These are phyloP conservation scores for Syrista parreyssii DNA, from an alignment of 2,888 invertebrate species.

Conservation along the genomic window DNA sequence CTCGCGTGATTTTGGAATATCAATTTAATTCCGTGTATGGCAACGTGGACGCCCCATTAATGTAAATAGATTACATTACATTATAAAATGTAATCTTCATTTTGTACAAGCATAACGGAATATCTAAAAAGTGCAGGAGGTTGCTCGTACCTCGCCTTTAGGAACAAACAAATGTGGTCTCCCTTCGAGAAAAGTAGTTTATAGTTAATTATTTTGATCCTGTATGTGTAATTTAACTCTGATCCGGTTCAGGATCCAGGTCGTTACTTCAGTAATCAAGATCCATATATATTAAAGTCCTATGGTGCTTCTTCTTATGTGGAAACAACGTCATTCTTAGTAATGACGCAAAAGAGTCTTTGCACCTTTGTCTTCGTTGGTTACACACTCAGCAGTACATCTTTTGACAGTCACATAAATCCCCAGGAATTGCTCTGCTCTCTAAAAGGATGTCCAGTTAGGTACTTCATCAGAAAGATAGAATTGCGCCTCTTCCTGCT, in stretches of 20 bases:
- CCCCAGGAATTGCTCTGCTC: not conserved
- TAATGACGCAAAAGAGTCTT: not conserved
- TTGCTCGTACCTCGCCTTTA: not conserved
- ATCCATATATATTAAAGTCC: not conserved
- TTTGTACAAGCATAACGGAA: not conserved
- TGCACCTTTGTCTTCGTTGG: not conserved
- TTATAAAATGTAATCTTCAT: not conserved
- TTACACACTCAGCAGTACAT: not conserved
- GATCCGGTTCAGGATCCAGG: not conserved
- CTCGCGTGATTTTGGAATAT: not conserved
- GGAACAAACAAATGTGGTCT: not conserved
- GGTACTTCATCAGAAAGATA: not conserved
- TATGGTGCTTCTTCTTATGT: not conserved
- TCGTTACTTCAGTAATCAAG: not conserved
- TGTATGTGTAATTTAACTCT: not conserved
- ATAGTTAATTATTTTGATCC: not conserved
- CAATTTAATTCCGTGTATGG: not conserved
- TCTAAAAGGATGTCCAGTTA: not conserved
- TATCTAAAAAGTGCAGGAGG: not conserved
- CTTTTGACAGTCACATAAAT: not conserved
- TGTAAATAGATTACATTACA: not conserved
- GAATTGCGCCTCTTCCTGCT: not conserved
- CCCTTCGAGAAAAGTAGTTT: not conserved
- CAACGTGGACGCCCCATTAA: not conserved
- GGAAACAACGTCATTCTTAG: not conserved